These are phyloP conservation scores for Plebejus melissa DNA, from an alignment of 2,888 invertebrate genomes.

Conservation along the genomic window DNA sequence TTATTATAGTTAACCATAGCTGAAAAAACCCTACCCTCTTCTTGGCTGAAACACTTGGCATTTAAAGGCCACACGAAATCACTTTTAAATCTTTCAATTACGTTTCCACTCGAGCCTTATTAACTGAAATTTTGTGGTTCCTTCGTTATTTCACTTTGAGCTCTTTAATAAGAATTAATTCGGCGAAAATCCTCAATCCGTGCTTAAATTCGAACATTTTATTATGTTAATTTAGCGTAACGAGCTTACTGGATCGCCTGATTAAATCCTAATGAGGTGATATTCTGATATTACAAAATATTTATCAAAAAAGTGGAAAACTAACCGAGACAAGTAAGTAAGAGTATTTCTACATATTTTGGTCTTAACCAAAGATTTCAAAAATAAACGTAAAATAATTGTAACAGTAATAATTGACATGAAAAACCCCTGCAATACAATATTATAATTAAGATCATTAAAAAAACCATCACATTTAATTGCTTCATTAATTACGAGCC, in stretches of 20 bases:
- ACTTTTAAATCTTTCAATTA: slow-evolving; percentile 13
- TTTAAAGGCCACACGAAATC: slow-evolving; percentile 4
- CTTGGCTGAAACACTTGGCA: not conserved
- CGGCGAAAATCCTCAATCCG: slow-evolving; percentile 10
- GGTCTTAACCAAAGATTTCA: too few relatives aligned
- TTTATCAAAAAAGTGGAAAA: not conserved
- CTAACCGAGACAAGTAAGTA: too few relatives aligned
- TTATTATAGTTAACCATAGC: too few relatives aligned
- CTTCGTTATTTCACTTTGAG: slow-evolving; percentile 8
- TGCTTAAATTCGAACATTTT: slow-evolving; percentile 9
- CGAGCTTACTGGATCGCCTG: not conserved
- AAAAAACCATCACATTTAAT: too few relatives aligned
- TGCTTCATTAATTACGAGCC: too few relatives aligned
- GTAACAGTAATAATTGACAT: too few relatives aligned
- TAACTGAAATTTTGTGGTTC: slow-evolving; percentile 15
- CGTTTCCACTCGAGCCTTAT: slow-evolving; percentile 17
- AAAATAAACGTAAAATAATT: too few relatives aligned
- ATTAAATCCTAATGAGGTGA: slow-evolving; percentile 12
- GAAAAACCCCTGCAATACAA: too few relatives aligned
- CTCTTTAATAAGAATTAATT: slow-evolving; percentile 21
- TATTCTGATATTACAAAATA: not conserved
- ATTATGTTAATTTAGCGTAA: slow-evolving; percentile 5
- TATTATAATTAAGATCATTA: too few relatives aligned
- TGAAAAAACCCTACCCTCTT: not conserved
- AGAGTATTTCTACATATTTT: too few relatives aligned